These are phyloP conservation scores for Corapipo altera DNA, from an alignment of 2,113 vertebrate genomes.

Conservation along the genomic window DNA sequence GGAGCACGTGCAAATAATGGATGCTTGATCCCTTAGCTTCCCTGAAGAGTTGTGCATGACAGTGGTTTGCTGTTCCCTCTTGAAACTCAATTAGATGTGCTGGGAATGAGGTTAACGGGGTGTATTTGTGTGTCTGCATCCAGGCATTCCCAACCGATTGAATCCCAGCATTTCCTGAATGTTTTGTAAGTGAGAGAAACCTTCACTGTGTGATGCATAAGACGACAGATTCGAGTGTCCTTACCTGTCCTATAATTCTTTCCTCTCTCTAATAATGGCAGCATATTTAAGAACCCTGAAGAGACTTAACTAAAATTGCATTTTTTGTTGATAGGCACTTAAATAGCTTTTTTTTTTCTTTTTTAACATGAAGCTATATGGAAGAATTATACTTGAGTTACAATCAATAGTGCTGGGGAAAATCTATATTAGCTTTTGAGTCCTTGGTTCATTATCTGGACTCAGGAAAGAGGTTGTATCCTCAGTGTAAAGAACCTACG, in stretches of 20 bases:
- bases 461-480: background rate
- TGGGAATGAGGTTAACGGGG: background rate
- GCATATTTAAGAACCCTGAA: background rate
- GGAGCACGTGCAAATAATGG: rapidly evolving
- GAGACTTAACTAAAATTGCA: background rate
- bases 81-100: background rate
- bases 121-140: background rate
- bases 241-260: background rate
- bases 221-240: background rate
- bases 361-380: background rate
- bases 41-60: background rate
- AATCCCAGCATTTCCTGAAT: rapidly evolving
- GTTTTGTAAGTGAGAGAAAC: background rate
- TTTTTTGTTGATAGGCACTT: background rate
- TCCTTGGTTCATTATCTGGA: background rate
- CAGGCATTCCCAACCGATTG: rapidly evolving
- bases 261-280: background rate
- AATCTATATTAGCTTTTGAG: background rate
- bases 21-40: background rate
- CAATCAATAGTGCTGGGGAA: background rate
- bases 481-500: background rate
- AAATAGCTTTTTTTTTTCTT: background rate
- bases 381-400: background rate
- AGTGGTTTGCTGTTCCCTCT: background rate
- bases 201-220: rapidly evolving